Base-by-base conservation (phyloP, 2,888 invertebrate genomes). In the Sussaba pulchella region DNA sequence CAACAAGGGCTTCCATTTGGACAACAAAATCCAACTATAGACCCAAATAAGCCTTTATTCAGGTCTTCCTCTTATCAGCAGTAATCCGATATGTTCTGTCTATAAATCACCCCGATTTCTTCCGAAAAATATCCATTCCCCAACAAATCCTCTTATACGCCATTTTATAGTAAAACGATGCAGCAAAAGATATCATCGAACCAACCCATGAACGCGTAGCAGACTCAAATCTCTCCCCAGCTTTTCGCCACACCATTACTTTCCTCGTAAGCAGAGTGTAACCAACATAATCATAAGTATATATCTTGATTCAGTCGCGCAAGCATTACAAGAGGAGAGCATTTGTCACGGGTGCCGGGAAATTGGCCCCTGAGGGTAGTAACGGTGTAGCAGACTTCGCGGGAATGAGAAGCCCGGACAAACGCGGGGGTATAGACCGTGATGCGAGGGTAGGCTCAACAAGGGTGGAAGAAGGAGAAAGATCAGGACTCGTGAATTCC, bases 401-500 rank as follows among this genome's bases (percentile, higher is more conserved):
- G 17, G 12, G 41, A 24, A 24, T 54, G 67, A 54, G 67, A 17
- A 41, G 41, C 41, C 9, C 14, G 31, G 57, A 57, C 57, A 31
- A 57, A 26, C 26, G 10, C 9, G 31, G 17, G 31, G 57, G n/a
- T n/a, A n/a, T n/a, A 54, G 26, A 54, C 31, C 52, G 54, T n/a
- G 24, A 9, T 1, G 67, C 36, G 19, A 50, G 31, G 57, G 36
- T 14, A 54, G 54, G 54, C 31, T 14, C 26, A 14, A 0, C 24
- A 14, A 54, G 31, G 54, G 54, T 14, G 54, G 54, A 26, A 9
- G 2, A 64, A 45, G 57, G 47, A 64, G 59, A 64, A 59, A 67
- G 71, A 75, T 75, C 71, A 71, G 50, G 74, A 63, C 79, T 74
- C 79, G 79, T 80, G 80, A 80, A 80, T 80, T 80, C 75, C 75